Evolutionary conservation across 2,113 vertebrate species (phyloP).

Genomic region (Choloepus hoffmanni): DNA sequence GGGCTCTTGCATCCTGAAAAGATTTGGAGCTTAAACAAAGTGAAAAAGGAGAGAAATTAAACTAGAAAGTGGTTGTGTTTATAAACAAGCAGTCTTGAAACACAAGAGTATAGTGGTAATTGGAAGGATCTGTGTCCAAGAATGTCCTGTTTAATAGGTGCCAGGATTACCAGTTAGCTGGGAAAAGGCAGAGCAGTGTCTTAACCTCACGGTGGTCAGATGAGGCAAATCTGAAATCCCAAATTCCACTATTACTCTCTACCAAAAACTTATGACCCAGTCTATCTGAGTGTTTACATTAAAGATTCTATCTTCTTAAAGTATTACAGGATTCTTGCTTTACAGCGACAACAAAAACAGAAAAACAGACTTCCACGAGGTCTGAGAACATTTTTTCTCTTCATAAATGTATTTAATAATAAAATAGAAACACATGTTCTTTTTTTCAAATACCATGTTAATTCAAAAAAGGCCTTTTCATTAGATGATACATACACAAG

Average conservation of each 20-base stretch:
- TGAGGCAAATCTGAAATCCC: constrained; percentile 67
- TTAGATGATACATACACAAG: constrained; percentile 83
- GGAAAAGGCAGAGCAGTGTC: constrained; percentile 7
- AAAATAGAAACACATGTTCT: constrained; percentile 86
- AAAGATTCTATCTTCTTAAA: constrained; percentile 46
- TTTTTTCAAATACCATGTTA: constrained; percentile 84
- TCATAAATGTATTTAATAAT: constrained; percentile 73
- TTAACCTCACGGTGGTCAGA: constrained; percentile 60
- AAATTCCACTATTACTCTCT: constrained; percentile 2
- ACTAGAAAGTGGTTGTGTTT: constrained; percentile 74
- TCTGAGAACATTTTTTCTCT: constrained; percentile 65
- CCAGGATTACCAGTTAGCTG: background rate
- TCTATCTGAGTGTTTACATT: constrained; percentile 35
- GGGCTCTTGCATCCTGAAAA: constrained; percentile 44
- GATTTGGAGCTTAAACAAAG: constrained; percentile 63
- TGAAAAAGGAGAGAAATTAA: constrained; percentile 72
- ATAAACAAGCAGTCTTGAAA: constrained; percentile 76
- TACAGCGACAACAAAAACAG: background rate
- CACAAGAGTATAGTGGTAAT: constrained; percentile 70
- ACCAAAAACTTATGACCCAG: background rate
- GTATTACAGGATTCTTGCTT: constrained; percentile 63
- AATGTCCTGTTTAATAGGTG: constrained; percentile 57
- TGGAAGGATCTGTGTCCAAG: constrained; percentile 68
- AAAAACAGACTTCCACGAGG: constrained; percentile 55
- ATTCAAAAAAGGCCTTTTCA: constrained; percentile 88